These are phyloP conservation scores for Maconellicoccus hirsutus DNA, from an alignment of 1,140 invertebrate genomes.

Conservation along the genomic window DNA sequence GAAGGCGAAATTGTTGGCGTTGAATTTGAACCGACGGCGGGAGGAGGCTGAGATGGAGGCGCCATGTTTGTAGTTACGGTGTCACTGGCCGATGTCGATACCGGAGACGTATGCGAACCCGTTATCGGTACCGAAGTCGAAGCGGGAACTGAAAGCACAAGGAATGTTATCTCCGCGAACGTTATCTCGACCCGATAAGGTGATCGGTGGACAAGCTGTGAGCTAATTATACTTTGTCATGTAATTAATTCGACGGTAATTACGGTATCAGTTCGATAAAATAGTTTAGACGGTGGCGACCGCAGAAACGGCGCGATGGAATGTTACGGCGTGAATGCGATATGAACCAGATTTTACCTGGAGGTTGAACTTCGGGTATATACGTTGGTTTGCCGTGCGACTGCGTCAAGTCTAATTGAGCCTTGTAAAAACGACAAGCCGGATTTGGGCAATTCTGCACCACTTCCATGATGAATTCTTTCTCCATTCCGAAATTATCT, in stretches of 20 bases:
- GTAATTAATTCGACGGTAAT: too few species aligned
- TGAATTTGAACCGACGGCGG: neutral
- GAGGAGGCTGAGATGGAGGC: conserved; percentile 29
- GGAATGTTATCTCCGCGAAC: neutral
- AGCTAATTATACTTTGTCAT: too few species aligned
- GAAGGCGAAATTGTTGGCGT: neutral
- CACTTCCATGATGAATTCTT: conserved; percentile 75
- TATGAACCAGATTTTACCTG: too few species aligned
- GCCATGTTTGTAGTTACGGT: conserved; percentile 7
- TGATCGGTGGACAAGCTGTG: too few species aligned
- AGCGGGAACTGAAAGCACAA: neutral
- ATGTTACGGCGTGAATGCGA: too few species aligned
- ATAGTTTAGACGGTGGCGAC: too few species aligned
- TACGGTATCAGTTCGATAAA: too few species aligned
- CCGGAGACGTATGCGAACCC: neutral
- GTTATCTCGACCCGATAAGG: too few species aligned
- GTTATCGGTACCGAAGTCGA: neutral
- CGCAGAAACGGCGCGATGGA: too few species aligned
- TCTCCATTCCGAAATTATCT: conserved; percentile 79
- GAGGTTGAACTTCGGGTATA: neutral
- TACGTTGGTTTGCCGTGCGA: conserved; percentile 23
- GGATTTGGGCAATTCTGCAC: conserved; percentile 76
- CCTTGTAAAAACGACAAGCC: conserved; percentile 72
- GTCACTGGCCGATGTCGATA: neutral
- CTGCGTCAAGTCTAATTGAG: conserved; percentile 44